These are phyloP conservation scores for Deroptyus accipitrinus DNA, from an alignment of 2,113 vertebrate genomes.

Conservation along the genomic window DNA sequence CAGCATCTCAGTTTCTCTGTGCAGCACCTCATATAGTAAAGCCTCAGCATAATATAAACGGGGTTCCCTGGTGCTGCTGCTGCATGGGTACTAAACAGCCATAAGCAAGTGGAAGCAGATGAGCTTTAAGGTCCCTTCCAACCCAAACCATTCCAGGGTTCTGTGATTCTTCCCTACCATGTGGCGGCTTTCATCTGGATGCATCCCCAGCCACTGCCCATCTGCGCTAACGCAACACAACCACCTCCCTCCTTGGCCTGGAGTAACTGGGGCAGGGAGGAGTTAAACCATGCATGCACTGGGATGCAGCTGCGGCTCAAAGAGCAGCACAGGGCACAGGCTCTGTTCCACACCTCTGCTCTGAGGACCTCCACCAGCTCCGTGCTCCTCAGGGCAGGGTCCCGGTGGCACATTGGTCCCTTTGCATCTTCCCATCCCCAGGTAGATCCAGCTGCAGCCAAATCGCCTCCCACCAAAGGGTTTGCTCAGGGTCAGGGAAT, in stretches of 20 bases:
- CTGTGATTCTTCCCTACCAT: background rate
- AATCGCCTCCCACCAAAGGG: background rate
- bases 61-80: background rate
- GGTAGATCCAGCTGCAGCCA: background rate
- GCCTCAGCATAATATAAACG: background rate
- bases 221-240: background rate
- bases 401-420: rapidly evolving
- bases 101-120: background rate
- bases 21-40: background rate
- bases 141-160: background rate
- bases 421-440: background rate
- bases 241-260: background rate
- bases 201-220: background rate
- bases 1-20: background rate
- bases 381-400: background rate
- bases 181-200: background rate
- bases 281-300: background rate
- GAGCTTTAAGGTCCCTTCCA: background rate
- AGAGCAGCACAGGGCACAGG: background rate
- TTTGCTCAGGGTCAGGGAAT: background rate
- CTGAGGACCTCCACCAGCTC: background rate
- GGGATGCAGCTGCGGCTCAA: background rate
- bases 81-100: background rate
- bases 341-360: background rate
- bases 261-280: background rate